Evolutionary conservation across 2,888 invertebrate species (phyloP).

Genomic region (Aspidapion aeneum): DNA sequence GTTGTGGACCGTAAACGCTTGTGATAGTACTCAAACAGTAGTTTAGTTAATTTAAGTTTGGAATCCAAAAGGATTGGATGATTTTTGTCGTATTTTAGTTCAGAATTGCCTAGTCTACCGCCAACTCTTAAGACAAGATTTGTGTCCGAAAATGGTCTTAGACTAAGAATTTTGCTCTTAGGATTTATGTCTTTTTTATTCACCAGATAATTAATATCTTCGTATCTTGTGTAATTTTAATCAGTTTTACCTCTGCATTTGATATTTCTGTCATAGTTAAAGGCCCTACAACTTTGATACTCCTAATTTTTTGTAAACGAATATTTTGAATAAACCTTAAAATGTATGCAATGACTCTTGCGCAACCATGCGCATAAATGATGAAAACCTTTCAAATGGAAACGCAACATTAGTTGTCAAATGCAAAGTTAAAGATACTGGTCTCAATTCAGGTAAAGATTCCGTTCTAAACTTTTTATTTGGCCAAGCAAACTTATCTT

Average conservation of each 20-base stretch:
- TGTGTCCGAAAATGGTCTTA: not conserved
- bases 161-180: not conserved
- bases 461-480: not conserved
- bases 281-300: not conserved
- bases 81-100: not conserved
- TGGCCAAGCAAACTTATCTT: not conserved
- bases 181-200: not conserved
- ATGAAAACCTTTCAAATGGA: not conserved
- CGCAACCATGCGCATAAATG: not conserved
- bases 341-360: not conserved
- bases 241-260: not conserved
- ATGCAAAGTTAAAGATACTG: not conserved
- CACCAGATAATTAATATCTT: not conserved
- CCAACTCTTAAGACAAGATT: constrained; percentile 11
- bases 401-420: not conserved
- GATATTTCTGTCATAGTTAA: not conserved
- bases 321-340: not conserved
- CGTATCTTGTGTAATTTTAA: not conserved
- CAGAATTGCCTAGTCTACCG: not conserved
- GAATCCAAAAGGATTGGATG: not conserved
- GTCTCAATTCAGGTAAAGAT: not conserved
- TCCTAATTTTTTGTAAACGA: not conserved
- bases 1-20: constrained; percentile 22
- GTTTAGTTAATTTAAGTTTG: constrained; percentile 3
- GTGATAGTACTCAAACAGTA: not conserved